phyloP scores from a whole-genome alignment of 2,888 invertebrate species.

The Abrostola tripartita region DNA sequence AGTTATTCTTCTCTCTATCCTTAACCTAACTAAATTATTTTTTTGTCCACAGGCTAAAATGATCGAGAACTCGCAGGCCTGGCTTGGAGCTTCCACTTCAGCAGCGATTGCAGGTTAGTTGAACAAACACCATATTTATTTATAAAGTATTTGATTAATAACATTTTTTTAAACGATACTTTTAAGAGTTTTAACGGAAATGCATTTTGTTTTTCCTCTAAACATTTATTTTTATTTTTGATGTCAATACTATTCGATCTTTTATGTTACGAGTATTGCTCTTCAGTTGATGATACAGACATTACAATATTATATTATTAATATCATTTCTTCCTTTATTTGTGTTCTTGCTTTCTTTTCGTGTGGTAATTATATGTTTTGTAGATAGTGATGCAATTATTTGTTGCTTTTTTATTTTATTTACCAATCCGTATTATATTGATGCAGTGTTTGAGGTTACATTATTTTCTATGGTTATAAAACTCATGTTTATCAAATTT shows the following conservation, averaged over 20 bases:
- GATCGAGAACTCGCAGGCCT: slow-evolving; percentile 96
- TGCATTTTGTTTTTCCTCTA: not conserved
- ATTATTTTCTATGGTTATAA: too few species aligned
- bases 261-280: not conserved
- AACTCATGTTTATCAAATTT: too few species aligned
- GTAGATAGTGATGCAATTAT: not conserved
- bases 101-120: slow-evolving; percentile 97
- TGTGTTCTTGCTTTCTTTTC: too few species aligned
- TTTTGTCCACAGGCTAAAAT: slow-evolving; percentile 93
- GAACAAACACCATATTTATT: slow-evolving; percentile 54
- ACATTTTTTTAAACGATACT: too few species aligned
- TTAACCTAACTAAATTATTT: slow-evolving; percentile 52
- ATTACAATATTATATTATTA: too few species aligned
- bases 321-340: too few species aligned
- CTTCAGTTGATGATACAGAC: too few species aligned
- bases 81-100: slow-evolving; percentile 96
- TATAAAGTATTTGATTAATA: not conserved
- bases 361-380: too few species aligned
- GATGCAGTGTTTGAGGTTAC: slow-evolving; percentile 24
- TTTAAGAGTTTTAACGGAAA: too few species aligned
- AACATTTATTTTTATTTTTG: not conserved
- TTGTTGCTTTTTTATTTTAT: not conserved
- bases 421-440: slow-evolving; percentile 22
- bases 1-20: too few species aligned
- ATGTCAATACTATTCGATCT: too few species aligned